A percentile compares a stretch with the other conserved stretches of the same genome.
These are phyloP conservation scores for Ptychadena robeensis DNA, from an alignment of 2,797 vertebrate genomes.

Conservation along the genomic window DNA sequence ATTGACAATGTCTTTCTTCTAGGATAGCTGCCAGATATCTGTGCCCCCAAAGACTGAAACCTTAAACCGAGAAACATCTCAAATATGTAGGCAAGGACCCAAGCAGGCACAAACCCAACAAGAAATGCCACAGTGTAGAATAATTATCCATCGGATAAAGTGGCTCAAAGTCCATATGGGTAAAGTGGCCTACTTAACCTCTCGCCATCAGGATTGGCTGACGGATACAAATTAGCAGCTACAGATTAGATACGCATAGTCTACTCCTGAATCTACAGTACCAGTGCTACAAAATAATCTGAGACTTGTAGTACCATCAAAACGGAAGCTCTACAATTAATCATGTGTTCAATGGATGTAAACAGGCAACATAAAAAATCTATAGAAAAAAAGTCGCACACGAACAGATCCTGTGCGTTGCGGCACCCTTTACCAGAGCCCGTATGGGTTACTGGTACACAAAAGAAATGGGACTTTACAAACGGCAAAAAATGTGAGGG, in stretches of 20 bases:
- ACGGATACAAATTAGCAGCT: neutral
- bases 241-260: slow-evolving; percentile 20
- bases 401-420: no score
- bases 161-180: neutral
- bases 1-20: slow-evolving; percentile 26
- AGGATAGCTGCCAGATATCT: slow-evolving; percentile 35
- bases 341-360: no score
- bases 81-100: slow-evolving; percentile 54
- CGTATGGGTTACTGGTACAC: no score
- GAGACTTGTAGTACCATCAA: neutral
- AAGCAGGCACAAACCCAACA: slow-evolving; percentile 45
- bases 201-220: slow-evolving; percentile 14
- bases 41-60: slow-evolving; percentile 48
- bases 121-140: slow-evolving; percentile 40
- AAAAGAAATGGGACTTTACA: no score
- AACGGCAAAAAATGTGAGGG: no score
- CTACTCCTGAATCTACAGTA: neutral
- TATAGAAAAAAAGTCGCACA: no score
- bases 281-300: neutral
- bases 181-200: slow-evolving; percentile 53
- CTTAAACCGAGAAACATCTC: slow-evolving; percentile 49
- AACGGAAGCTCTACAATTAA: no score
- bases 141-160: slow-evolving; percentile 37
- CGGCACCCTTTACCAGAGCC: no score
- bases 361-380: no score